Evolutionary conservation across 2,888 invertebrate species (phyloP), one percentile per base, ranked within the genome.

Genomic region (Caenorhabditis afra): DNA sequence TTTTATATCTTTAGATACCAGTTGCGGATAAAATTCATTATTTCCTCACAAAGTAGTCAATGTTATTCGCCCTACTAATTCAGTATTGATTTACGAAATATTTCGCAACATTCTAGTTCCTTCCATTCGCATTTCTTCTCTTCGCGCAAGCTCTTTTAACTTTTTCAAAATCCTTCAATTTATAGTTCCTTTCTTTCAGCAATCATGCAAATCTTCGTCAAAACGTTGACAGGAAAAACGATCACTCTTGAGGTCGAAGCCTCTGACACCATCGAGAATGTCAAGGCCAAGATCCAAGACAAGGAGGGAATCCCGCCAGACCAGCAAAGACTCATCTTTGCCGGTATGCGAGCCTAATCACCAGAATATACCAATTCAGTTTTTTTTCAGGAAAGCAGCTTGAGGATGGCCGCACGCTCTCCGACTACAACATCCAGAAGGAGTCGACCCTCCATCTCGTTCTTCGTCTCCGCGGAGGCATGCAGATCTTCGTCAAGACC

Each of bases 401-500:
- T 49, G 87, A 87, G 45, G 87, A 86, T 50, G 87, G 84, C 18
- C 79, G 85, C 39, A 87, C 87, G 35, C 79, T 87, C 20, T 80
- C 86, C 39, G 87, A 87, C 80, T 87, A 85, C 76, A 84, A 85
- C 68, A 82, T 87, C 58, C 83, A 84, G 64, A 84, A 82, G 77
- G 83, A 84, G 65, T 84, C 85, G 14, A 85, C 85, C 41, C 83
- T 85, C 23, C 85, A 85, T 44, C 57, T 85, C 23, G 83, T 84
- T 10, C 85, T 85, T 53, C 85, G 85, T 64, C 83, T 85, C 16
- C 62, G 84, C 4, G 85, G 85, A 74, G 85, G 85, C 10, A 96
- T 96, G 96, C 96, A 97, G 93, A 96, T 97, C 92, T 97, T 96
- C 91, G 95, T 96, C 83, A 96, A 96, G 92, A 84, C 84, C 10